A percentile compares a stretch with the other conserved stretches of the same genome.
Evolutionary conservation across 2,113 vertebrate genomes (phyloP).

Genomic region (Numenius arquata): DNA sequence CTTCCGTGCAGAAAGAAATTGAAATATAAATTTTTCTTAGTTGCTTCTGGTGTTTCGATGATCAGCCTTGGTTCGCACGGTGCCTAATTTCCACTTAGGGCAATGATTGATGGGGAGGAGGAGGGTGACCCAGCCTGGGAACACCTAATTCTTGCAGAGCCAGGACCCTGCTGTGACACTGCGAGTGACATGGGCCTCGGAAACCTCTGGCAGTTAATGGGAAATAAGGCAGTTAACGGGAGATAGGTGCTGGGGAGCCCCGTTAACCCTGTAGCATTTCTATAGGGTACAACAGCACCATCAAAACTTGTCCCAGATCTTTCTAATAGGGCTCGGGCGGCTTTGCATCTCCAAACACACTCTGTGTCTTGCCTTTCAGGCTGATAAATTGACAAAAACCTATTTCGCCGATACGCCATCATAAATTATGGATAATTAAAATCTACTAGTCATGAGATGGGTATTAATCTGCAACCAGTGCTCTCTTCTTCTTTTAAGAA

Average conservation of each 20-base stretch:
- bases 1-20: background rate
- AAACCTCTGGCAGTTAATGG: accelerated
- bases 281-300: background rate
- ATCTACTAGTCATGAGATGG: background rate
- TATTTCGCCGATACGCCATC: background rate
- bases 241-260: background rate
- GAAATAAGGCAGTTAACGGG: background rate
- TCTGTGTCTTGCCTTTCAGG: background rate
- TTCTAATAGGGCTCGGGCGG: background rate
- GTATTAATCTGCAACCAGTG: constrained; percentile 33
- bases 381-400: background rate
- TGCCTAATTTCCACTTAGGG: background rate
- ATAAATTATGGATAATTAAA: constrained; percentile 60
- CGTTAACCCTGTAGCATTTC: background rate
- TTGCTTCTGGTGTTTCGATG: background rate
- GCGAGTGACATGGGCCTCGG: accelerated
- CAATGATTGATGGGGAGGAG: background rate
- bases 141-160: background rate
- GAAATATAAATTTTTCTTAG: background rate
- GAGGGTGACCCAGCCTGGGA: background rate
- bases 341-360: background rate
- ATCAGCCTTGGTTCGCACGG: background rate
- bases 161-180: background rate
- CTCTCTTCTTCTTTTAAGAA: constrained; percentile 27
- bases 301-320: background rate